These are phyloP conservation scores for Agriopis aurantiaria DNA, from an alignment of 2,888 invertebrate species.

Conservation along the genomic window DNA sequence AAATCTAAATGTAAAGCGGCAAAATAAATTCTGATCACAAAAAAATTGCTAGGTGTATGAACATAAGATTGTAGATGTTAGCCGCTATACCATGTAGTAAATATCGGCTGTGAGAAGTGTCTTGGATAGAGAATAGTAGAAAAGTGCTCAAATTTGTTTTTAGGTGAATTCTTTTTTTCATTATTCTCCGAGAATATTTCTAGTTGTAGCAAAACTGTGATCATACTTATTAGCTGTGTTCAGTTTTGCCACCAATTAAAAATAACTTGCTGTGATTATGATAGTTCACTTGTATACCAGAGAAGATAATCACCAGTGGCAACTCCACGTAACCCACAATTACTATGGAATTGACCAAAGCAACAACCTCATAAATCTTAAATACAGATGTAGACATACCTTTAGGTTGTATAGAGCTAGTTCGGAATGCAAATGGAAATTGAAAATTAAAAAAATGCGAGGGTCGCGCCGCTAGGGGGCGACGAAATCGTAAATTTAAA, in stretches of 20 bases:
- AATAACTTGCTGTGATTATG: conserved; percentile 38
- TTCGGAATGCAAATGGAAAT: conserved; percentile 83
- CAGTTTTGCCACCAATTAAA: conserved; percentile 3
- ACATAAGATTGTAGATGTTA: too few relatives aligned
- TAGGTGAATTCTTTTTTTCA: background rate
- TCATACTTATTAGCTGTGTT: background rate
- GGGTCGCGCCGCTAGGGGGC: conserved; percentile 77
- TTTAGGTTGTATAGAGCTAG: conserved; percentile 43
- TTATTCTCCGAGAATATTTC: too few relatives aligned
- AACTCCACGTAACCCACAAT: conserved; percentile 14
- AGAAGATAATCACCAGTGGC: conserved; percentile 38
- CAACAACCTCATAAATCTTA: conserved; percentile 50
- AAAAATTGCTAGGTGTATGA: too few relatives aligned
- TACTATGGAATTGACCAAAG: conserved; percentile 17
- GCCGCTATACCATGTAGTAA: too few relatives aligned
- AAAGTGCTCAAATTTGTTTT: background rate
- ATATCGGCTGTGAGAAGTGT: too few relatives aligned
- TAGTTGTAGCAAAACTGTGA: too few relatives aligned
- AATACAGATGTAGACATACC: conserved; percentile 27
- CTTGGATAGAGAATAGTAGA: background rate
- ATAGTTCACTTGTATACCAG: conserved; percentile 34
- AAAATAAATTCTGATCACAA: too few relatives aligned
- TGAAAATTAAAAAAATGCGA: conserved; percentile 85
- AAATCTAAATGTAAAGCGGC: too few relatives aligned
- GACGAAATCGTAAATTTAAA: conserved; percentile 84